These are phyloP conservation scores for Biston betularia DNA, from an alignment of 2,888 invertebrate species.

Conservation along the genomic window DNA sequence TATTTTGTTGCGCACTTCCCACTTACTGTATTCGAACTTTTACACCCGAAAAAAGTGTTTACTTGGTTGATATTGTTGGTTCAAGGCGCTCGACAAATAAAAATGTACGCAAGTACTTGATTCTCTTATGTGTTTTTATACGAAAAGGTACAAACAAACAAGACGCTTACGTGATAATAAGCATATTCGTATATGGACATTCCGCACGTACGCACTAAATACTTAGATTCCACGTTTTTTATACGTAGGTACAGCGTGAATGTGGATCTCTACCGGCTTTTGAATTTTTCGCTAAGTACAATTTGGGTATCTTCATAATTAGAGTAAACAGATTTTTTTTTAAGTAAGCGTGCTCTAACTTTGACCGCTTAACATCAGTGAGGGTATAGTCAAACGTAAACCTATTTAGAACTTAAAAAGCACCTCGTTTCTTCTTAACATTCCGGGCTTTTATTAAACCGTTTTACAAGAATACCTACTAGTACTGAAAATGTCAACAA, in stretches of 20 bases:
- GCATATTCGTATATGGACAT: too few relatives aligned
- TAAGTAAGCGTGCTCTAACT: too few relatives aligned
- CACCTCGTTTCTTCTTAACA: background rate
- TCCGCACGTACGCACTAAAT: too few relatives aligned
- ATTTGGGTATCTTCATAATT: too few relatives aligned
- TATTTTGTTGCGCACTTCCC: conserved; percentile 1
- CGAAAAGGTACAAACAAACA: too few relatives aligned
- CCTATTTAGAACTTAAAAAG: background rate
- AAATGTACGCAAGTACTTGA: too few relatives aligned
- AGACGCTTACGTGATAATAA: too few relatives aligned
- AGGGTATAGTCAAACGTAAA: too few relatives aligned
- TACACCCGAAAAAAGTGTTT: background rate
- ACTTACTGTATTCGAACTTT: background rate
- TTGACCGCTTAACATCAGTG: too few relatives aligned
- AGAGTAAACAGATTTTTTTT: too few relatives aligned
- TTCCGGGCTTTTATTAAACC: background rate
- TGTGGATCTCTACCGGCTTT: background rate
- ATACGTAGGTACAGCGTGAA: background rate
- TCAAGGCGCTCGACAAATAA: background rate
- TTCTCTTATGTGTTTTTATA: too few relatives aligned
- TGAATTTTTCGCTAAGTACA: too few relatives aligned
- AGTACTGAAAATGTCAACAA: conserved; percentile 2
- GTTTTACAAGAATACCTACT: background rate
- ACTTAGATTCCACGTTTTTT: background rate
- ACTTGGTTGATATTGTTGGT: background rate